Evolutionary conservation across 2,888 invertebrate genomes (phyloP), one percentile per base, ranked within the genome.

Genomic region (Drosophila colorata): DNA sequence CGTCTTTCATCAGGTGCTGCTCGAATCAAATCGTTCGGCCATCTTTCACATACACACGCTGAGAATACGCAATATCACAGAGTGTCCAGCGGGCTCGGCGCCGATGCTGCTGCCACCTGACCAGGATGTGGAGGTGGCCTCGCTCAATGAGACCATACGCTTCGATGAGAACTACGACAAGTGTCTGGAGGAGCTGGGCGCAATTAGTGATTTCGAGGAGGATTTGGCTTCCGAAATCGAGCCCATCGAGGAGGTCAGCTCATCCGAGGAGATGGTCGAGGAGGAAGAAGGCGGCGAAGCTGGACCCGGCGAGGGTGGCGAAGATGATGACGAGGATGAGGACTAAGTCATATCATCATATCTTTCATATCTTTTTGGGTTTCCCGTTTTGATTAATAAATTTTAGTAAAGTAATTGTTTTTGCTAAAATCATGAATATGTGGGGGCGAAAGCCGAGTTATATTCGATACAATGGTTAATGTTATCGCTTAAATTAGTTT

Each of bases 21-120:
- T 92, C 2, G 91, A 91, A 44, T 80, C 91, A 0, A 90, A 90
- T 59, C 79, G 88, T 3, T 90, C 88, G 0, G 88, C 89, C 0
- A 71, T 74, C 1, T 91, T 91, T 51, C 72, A 78, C 25, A 87
- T 92, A 31, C 91, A 91, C 63, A 68, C 69, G 0, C 28, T 90
- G 8, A 76, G 69, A 8, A 78, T 86, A 46, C 80, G 83, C 20
- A 88, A 87, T 11, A 70, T 83, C 0, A 87, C 83, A 0, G 83
- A 83, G 46, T 83, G 83, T 43, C 87, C 83, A 1, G 43, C 66
- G 14, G 88, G 88, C 9, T 80, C 84, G 0, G 88, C 88, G 0
- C 83, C 83, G 0, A 80, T 71, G 35, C 23, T 83, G 4, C 13
- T 83, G 33, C 69, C 88, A 3, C 44, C 84, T 1, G 89, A 87